Conservation (phyloP, 1,140 invertebrate species). For the Macrocentrus cingulum region DNA sequence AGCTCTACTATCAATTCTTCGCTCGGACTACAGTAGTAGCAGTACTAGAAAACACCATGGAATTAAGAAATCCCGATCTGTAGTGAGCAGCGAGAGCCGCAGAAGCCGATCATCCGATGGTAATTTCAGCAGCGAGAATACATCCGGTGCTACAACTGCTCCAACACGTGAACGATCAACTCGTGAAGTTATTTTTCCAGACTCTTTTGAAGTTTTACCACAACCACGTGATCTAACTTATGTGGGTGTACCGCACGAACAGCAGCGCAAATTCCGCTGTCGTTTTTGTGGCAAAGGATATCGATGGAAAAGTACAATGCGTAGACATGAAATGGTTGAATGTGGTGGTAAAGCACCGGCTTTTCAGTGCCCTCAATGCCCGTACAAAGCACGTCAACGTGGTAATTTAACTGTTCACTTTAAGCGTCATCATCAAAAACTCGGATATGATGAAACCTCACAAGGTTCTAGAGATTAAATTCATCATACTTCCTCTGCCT, state of each 20-base stretch:
- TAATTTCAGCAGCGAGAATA: constrained; percentile 28
- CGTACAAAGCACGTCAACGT: constrained; percentile 76
- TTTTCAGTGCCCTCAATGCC: constrained; percentile 79
- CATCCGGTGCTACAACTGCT: constrained; percentile 35
- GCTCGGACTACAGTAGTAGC: constrained; percentile 46
- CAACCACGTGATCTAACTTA: constrained; percentile 52
- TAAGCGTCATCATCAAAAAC: constrained; percentile 69
- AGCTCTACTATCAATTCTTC: constrained; percentile 47
- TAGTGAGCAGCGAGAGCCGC: constrained; percentile 27
- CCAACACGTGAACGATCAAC: constrained; percentile 35
- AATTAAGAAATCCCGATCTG: constrained; percentile 24
- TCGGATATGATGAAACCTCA: constrained; percentile 39
- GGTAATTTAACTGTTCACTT: constrained; percentile 81
- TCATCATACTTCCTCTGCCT: constrained; percentile 1
- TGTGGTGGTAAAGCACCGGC: constrained; percentile 83
- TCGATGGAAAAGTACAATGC: constrained; percentile 79
- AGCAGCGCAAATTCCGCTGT: constrained; percentile 71
- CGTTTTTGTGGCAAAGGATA: constrained; percentile 79
- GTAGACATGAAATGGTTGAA: constrained; percentile 80
- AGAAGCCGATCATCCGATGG: constrained; percentile 33
- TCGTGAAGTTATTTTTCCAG: constrained; percentile 54
- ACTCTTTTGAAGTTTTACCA: constrained; percentile 55
- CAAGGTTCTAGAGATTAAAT: constrained; percentile 28
- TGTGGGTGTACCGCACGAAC: constrained; percentile 60
- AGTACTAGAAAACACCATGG: constrained; percentile 19